Evolutionary conservation across 2,888 invertebrate species (phyloP), one percentile per base, ranked within the genome.

Genomic region (Machimus atricapillus): DNA sequence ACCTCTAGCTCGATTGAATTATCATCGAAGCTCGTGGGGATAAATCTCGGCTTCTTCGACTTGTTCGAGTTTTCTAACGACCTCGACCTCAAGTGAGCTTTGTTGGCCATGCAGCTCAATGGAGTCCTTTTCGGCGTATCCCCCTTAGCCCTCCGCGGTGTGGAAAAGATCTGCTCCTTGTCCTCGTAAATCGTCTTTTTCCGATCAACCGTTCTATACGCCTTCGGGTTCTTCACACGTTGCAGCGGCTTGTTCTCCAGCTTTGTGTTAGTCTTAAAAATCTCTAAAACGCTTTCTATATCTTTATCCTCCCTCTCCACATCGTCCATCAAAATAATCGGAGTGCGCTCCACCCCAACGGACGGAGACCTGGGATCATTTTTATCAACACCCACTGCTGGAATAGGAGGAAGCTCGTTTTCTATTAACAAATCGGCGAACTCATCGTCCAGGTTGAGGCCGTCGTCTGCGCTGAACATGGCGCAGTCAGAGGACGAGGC

Each of bases 361-460:
- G 81, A 77, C 9, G 89, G 89, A 27, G 89, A 89, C 8, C 89
- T 86, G 6, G 88, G 88, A 77, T 88, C 88, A 8, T n/a, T 8
- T 34, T 74, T 43, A 4, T 66, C 31, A 40, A 43, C 14, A 19
- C 23, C 56, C 9, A 46, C 12, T 12, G 19, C 14, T 7, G 52
- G 8, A 12, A 23, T 8, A 27, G 40, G 5, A 34, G 16, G 7
- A 3, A 16, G 43, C 0, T 37, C n/a, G 9, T 34, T 37, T 14
- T 81, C 12, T 8, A 56, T 31, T 8, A 85, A 85, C 7, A 87
- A 23, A 76, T 89, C 86, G 8, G 85, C 14, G 46, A 87, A 88
- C 40, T 85, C 81, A 77, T 88, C 86, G 12, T 86, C 46, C 34
- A 88, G 78, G 79, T 40, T 74, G 9, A 83, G 19, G 40, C 78